phyloP scores from a whole-genome alignment of 2,113 vertebrate species.

The Spheniscus mendiculus region DNA sequence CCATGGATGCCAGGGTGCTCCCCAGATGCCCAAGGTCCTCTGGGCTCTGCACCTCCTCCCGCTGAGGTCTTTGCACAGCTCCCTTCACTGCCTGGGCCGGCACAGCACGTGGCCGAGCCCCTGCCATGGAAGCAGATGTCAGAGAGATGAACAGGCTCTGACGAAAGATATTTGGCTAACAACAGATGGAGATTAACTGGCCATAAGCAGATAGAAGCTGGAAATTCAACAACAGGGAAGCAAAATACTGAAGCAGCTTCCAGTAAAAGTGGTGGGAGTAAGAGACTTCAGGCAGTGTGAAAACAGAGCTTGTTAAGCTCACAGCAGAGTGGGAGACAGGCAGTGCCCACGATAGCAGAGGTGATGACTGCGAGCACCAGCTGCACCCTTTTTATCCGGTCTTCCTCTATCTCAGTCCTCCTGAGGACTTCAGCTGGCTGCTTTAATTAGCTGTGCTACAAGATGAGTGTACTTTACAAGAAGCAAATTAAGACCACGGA shows the following conservation, averaged over 20 bases:
- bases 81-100: not conserved
- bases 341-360: not conserved
- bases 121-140: not conserved
- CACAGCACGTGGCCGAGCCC: not conserved
- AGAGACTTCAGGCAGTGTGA: not conserved
- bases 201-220: not conserved
- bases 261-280: slow-evolving; percentile 1
- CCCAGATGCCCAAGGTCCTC: not conserved
- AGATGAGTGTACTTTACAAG: not conserved
- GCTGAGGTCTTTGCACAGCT: not conserved
- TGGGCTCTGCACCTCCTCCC: not conserved
- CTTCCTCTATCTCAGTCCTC: not conserved
- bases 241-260: slow-evolving; percentile 3
- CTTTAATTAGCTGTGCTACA: not conserved
- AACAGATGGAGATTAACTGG: slow-evolving; percentile 23
- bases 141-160: not conserved
- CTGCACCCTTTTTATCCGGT: not conserved
- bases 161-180: slow-evolving; percentile 11
- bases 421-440: not conserved
- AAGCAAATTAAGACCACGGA: not conserved
- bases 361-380: not conserved
- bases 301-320: not conserved
- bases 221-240: not conserved
- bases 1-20: not conserved
- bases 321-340: not conserved